A percentile compares a stretch with the other conserved stretches of the same genome.
Evolutionary conservation across 2,888 invertebrate species (phyloP).

Genomic region (Drosophila leonis): DNA sequence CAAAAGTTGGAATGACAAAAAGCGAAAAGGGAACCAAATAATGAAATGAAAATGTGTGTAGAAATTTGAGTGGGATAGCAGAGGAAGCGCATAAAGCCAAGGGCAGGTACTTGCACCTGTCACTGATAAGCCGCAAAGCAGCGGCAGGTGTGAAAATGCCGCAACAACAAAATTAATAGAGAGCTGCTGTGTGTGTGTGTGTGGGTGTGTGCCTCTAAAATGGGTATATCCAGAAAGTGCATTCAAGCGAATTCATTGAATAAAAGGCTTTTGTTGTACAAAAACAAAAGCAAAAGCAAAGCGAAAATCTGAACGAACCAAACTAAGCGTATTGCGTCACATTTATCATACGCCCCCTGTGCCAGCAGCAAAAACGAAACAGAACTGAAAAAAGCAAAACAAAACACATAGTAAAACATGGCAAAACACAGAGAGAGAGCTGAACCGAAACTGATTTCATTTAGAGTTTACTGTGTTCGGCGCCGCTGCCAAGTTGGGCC

Average conservation of each 20-base stretch:
- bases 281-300: slow-evolving; percentile 21
- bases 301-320: slow-evolving; percentile 13
- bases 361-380: slow-evolving; percentile 34
- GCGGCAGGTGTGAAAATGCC: slow-evolving; percentile 60
- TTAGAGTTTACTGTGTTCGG: slow-evolving; percentile 38
- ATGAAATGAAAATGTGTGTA: slow-evolving; percentile 15
- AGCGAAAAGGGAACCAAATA: slow-evolving; percentile 10
- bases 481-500: slow-evolving; percentile 35
- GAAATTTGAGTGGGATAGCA: slow-evolving; percentile 56
- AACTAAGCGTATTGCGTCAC: slow-evolving; percentile 55
- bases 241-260: slow-evolving; percentile 72
- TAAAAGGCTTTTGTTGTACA: slow-evolving; percentile 52
- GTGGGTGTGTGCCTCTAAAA: slow-evolving; percentile 16
- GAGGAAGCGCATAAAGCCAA: slow-evolving; percentile 51
- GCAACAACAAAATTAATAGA: slow-evolving; percentile 31
- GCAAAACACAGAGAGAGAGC: slow-evolving; percentile 22
- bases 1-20: slow-evolving; percentile 26
- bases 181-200: not conserved
- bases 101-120: slow-evolving; percentile 40
- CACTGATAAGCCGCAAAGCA: slow-evolving; percentile 38
- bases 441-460: slow-evolving; percentile 48
- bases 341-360: slow-evolving; percentile 76
- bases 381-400: not conserved
- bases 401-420: slow-evolving; percentile 15
- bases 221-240: slow-evolving; percentile 45